Evolutionary conservation across 1,140 invertebrate species (phyloP).

Genomic region (Rhopalosiphum padi): DNA sequence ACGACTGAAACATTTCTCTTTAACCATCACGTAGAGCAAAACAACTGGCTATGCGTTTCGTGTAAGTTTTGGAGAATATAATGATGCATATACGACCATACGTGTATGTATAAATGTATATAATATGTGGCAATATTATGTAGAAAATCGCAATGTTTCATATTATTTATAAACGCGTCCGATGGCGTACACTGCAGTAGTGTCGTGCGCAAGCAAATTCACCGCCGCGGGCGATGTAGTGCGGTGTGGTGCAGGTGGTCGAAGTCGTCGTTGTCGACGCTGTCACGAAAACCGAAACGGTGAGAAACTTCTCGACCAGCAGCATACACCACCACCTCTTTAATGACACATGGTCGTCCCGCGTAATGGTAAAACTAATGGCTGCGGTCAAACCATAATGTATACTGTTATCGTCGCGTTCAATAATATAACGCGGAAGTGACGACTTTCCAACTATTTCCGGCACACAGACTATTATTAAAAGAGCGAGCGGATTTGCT

Average conservation of each 20-base stretch:
- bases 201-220: background rate
- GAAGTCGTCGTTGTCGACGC: background rate
- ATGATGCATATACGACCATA: background rate
- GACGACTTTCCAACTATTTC: background rate
- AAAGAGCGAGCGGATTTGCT: background rate
- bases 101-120: background rate
- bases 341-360: background rate
- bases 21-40: background rate
- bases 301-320: background rate
- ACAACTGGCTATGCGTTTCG: background rate
- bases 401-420: background rate
- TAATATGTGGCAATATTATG: no score
- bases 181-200: background rate
- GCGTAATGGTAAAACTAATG: constrained; percentile 20
- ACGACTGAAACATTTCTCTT: background rate
- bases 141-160: background rate
- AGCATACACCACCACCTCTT: background rate
- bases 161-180: background rate
- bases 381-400: background rate
- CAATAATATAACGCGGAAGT: background rate
- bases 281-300: background rate
- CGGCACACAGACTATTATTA: background rate
- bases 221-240: background rate
- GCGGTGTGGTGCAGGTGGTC: background rate
- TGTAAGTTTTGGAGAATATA: background rate